Evolutionary conservation across 2,797 vertebrate genomes (phyloP).

Genomic region (Trachurus trachurus): DNA sequence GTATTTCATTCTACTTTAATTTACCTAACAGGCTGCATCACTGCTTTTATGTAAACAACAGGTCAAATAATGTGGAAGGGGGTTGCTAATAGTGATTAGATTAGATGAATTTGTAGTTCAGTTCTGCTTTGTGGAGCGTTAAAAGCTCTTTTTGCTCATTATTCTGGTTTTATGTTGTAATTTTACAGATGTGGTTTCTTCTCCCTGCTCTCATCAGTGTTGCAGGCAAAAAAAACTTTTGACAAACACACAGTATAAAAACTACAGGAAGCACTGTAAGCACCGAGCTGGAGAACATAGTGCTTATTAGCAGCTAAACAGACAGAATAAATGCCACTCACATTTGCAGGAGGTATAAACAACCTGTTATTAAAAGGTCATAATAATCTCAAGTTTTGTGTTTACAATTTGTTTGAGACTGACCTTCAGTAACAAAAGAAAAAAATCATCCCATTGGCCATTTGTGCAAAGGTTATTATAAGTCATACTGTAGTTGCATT

Average conservation of each 20-base stretch:
- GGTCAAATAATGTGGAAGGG: too few species aligned
- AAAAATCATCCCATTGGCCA: too few species aligned
- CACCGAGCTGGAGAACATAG: too few species aligned
- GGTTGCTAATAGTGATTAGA: background rate
- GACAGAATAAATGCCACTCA: background rate
- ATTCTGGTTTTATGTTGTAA: background rate
- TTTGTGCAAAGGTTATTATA: too few species aligned
- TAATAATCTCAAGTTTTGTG: background rate
- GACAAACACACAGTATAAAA: background rate
- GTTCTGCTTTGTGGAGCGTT: too few species aligned
- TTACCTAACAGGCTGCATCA: background rate
- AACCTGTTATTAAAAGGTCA: background rate
- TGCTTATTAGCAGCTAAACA: too few species aligned
- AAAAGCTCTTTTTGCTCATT: background rate
- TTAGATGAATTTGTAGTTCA: background rate
- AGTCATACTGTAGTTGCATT: too few species aligned
- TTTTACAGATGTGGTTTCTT: too few species aligned
- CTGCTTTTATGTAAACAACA: too few species aligned
- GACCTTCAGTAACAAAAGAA: too few species aligned
- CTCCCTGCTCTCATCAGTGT: background rate
- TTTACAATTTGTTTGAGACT: background rate
- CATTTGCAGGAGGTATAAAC: background rate
- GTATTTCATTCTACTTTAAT: background rate
- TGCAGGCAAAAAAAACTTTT: background rate
- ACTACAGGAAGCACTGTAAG: background rate